Conservation (phyloP, 2,797 vertebrate species). For the Molossus molossus region DNA sequence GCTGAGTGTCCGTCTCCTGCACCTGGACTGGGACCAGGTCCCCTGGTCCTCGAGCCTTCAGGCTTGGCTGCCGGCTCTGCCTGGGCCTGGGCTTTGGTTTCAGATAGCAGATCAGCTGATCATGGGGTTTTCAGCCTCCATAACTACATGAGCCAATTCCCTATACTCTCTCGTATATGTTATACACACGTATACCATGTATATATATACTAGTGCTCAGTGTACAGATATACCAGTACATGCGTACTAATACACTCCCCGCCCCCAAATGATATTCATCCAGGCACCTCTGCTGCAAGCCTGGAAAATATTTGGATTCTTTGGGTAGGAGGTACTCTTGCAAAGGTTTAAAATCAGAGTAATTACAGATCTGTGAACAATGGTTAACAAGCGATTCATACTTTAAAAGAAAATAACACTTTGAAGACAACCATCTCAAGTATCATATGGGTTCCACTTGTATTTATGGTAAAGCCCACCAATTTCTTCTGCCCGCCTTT, state of each 20-base stretch:
- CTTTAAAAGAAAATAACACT: slow-evolving; percentile 46
- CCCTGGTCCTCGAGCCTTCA: neutral
- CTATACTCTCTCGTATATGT: neutral
- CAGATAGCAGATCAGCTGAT: neutral
- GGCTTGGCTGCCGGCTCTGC: neutral
- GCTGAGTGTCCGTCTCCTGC: neutral
- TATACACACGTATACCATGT: neutral
- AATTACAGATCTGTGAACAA: neutral
- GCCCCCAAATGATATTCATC: neutral
- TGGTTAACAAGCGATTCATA: neutral
- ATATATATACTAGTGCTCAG: neutral
- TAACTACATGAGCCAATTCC: neutral
- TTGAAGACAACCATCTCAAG: neutral
- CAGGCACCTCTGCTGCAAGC: neutral
- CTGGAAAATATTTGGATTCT: slow-evolving; percentile 41
- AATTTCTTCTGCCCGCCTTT: neutral
- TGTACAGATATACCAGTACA: no score
- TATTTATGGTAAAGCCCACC: neutral
- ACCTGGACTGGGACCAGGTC: neutral
- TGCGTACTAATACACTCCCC: no score
- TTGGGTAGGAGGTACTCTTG: neutral
- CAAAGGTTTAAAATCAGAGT: slow-evolving; percentile 4
- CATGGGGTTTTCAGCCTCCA: neutral
- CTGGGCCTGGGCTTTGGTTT: neutral
- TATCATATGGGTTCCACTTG: neutral